Conservation (phyloP, 2,888 invertebrate species). For the Trissoscelio sp. region DNA sequence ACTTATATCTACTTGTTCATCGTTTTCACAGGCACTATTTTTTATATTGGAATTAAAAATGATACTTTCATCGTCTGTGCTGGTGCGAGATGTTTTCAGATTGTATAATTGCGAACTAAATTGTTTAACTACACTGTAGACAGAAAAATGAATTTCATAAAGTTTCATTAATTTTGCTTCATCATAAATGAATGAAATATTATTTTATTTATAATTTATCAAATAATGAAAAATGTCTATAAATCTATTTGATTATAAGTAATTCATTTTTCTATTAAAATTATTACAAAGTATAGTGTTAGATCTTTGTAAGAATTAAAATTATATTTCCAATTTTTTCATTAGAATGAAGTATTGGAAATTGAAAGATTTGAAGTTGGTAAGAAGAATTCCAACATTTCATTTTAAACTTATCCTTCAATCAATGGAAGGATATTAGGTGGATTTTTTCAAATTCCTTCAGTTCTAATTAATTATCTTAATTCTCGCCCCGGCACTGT, state of each 20-base stretch:
- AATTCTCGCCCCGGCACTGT: slow-evolving; percentile 25
- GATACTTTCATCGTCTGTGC: slow-evolving; percentile 47
- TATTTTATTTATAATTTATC: too few species aligned
- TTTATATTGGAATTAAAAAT: slow-evolving; percentile 18
- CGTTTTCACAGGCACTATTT: slow-evolving; percentile 63
- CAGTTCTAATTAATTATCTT: not conserved
- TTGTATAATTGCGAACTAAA: not conserved
- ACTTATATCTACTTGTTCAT: slow-evolving; percentile 60
- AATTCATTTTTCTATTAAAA: not conserved
- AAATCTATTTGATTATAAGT: not conserved
- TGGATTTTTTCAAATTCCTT: not conserved
- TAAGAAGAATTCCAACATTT: not conserved
- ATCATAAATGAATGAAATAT: too few species aligned
- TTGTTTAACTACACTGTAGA: too few species aligned
- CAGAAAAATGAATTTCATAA: slow-evolving; percentile 1
- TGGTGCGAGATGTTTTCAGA: slow-evolving; percentile 35
- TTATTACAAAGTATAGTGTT: not conserved
- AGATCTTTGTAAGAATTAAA: too few species aligned
- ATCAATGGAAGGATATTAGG: too few species aligned
- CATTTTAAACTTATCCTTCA: not conserved
- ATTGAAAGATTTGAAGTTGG: not conserved
- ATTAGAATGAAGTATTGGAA: not conserved
- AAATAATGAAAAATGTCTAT: too few species aligned
- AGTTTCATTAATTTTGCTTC: too few species aligned
- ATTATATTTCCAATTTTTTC: not conserved